Evolutionary conservation across 2,113 vertebrate genomes (phyloP), one percentile per base, ranked within the genome.

Genomic region (Lagopus leucura): DNA sequence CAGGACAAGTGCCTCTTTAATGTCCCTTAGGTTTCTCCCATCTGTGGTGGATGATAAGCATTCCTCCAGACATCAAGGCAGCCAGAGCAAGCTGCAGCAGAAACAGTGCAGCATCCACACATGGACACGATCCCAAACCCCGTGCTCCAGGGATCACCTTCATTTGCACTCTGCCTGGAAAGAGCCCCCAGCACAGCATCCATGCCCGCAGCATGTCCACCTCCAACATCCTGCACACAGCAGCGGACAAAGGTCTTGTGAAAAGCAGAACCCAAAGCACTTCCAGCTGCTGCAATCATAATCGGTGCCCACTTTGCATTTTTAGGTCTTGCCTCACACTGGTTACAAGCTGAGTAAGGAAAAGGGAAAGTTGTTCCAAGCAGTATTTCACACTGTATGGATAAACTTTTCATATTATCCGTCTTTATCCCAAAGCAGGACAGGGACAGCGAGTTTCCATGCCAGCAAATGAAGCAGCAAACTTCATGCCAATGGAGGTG

Each of bases 1-100:
- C 73, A 72, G 78, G 91, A 91, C 94, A 92, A 96, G 74, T 54
- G 64, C 64, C 89, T 93, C 84, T 93, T 88, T 91, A 93, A 89
- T 55, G 79, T 67, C 75, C 94, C 77, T 34, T 48, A 12, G 1
- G 36, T 66, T 87, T 66, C 86, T 43, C 92, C 95, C 94, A 93
- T 89, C 87, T 95, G 95, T 63, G 72, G 58, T 74, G 82, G 71
- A 80, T 14, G 95, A 84, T 43, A 92, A 96, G 81, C 77, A 17
- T 30, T 87, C 76, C 90, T 92, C 83, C 63, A 80, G 81, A 57
- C 80, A 78, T 61, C 66, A 54, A 25, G 73, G 61, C n/a, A 67
- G 58, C 77, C 63, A 55, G 21, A 0, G 3, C 3, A 54, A 88
- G 88, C 73, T 70, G 88, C 88, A 84, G 78, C 84, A 88, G 84